Evolutionary conservation across 1,140 invertebrate genomes (phyloP).

Genomic region (Drosophila sproati): DNA sequence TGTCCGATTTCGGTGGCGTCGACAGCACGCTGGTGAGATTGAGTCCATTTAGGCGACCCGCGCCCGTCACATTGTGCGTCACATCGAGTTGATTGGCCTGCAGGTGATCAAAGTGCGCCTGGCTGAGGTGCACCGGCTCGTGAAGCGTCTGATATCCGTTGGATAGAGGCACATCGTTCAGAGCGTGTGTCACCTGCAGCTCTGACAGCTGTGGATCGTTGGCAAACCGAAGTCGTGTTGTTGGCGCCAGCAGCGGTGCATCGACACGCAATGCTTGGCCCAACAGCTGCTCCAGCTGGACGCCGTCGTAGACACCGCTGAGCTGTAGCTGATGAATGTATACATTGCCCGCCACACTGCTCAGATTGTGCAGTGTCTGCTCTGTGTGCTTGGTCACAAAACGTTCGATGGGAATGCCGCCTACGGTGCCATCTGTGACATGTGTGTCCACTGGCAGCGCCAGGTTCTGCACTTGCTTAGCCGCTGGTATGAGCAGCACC

Average conservation of each 20-base stretch:
- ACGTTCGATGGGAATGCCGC: slow-evolving; percentile 76
- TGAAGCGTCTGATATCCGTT: slow-evolving; percentile 58
- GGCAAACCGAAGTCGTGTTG: slow-evolving; percentile 47
- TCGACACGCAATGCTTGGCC: slow-evolving; percentile 73
- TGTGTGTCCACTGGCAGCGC: slow-evolving; percentile 67
- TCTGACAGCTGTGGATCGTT: slow-evolving; percentile 16
- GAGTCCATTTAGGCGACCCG: slow-evolving; percentile 48
- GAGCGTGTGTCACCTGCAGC: slow-evolving; percentile 30
- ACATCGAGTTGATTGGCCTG: slow-evolving; percentile 47
- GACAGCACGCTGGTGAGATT: slow-evolving; percentile 16
- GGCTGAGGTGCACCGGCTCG: slow-evolving; percentile 55
- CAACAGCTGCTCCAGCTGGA: slow-evolving; percentile 82
- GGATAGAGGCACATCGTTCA: slow-evolving; percentile 56
- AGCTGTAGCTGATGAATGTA: slow-evolving; percentile 81
- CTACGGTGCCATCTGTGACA: slow-evolving; percentile 70
- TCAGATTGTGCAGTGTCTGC: slow-evolving; percentile 76
- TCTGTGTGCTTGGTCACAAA: slow-evolving; percentile 84
- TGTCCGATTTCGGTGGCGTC: slow-evolving; percentile 14
- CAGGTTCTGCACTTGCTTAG: slow-evolving; percentile 84
- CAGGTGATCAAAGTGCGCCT: slow-evolving; percentile 45
- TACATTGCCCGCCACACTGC: slow-evolving; percentile 81
- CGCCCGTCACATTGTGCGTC: slow-evolving; percentile 46
- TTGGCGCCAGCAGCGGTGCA: slow-evolving; percentile 34
- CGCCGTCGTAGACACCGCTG: slow-evolving; percentile 72
- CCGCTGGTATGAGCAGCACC: slow-evolving; percentile 68